Conservation (phyloP, 2,113 vertebrate species). For the Pelmatolapia mariae region DNA sequence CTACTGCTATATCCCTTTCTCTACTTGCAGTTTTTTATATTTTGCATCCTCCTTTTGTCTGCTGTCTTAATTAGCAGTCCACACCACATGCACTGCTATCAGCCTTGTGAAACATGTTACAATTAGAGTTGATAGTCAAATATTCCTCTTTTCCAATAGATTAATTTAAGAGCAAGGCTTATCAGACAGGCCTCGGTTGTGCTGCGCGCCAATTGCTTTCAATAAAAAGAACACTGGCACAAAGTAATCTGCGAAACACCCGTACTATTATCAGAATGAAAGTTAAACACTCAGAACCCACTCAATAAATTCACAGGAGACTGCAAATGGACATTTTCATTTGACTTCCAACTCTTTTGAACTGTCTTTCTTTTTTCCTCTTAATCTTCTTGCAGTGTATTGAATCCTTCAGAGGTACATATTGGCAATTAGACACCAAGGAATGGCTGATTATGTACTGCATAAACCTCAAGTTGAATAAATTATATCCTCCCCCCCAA, state of each 20-base stretch:
- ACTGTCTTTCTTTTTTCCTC: neutral
- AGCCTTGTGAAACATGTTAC: conserved; percentile 58
- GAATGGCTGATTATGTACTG: neutral
- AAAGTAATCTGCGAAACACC: neutral
- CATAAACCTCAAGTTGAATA: conserved; percentile 14
- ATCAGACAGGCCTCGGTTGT: conserved; percentile 2
- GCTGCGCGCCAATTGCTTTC: neutral
- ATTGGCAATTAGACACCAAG: neutral
- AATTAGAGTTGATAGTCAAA: conserved; percentile 40
- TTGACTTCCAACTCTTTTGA: neutral
- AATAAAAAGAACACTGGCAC: neutral
- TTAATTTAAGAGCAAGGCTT: conserved; percentile 42
- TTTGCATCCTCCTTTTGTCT: conserved; percentile 11
- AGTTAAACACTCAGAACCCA: neutral
- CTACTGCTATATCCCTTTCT: neutral
- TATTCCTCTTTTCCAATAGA: conserved; percentile 47
- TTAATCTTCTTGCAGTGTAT: neutral
- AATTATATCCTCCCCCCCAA: neutral
- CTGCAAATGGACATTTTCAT: neutral
- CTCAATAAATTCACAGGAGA: neutral
- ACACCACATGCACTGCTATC: conserved; percentile 15
- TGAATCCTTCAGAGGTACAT: conserved; percentile 1
- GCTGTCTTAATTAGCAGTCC: conserved; percentile 52
- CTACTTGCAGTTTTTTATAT: neutral
- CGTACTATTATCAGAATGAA: neutral